Percentiles rank a stretch among this genome's conserved stretches.
phyloP scores from a whole-genome alignment of 2,797 vertebrate genomes.

The Spinibarbus caldwelli region DNA sequence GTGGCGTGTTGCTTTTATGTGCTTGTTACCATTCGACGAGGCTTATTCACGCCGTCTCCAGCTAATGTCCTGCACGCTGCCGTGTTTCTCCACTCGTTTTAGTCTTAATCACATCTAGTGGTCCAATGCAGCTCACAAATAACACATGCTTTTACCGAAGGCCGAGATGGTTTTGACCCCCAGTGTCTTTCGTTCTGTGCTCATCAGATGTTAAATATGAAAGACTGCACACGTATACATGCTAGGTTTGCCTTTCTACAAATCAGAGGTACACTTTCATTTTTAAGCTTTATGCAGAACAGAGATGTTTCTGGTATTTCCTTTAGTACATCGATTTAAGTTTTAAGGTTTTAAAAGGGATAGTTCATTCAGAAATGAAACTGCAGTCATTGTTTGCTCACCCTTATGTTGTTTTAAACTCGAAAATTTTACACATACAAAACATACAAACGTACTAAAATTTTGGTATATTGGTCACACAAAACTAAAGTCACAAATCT shows the following conservation, averaged over 20 bases:
- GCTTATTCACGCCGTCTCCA: conserved; percentile 2
- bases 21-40: conserved; percentile 6
- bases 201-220: conserved; percentile 11
- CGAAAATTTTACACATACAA: too few species aligned
- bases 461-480: not conserved
- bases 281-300: not conserved
- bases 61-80: conserved; percentile 26
- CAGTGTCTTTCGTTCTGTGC: not conserved
- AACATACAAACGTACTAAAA: too few species aligned
- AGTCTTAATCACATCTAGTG: conserved; percentile 44
- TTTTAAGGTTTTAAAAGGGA: not conserved
- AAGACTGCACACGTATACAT: not conserved
- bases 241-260: too few species aligned
- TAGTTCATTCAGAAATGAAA: not conserved
- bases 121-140: conserved; percentile 15
- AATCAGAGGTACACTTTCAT: not conserved
- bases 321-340: not conserved
- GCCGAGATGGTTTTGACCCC: conserved; percentile 12
- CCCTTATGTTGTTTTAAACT: not conserved
- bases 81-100: conserved; percentile 13
- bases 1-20: conserved; percentile 17
- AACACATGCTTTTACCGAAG: conserved; percentile 14
- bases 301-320: not conserved
- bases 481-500: not conserved
- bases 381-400: not conserved